Base-by-base conservation (phyloP, 1,140 invertebrate genomes). In the Littorina saxatilis region DNA sequence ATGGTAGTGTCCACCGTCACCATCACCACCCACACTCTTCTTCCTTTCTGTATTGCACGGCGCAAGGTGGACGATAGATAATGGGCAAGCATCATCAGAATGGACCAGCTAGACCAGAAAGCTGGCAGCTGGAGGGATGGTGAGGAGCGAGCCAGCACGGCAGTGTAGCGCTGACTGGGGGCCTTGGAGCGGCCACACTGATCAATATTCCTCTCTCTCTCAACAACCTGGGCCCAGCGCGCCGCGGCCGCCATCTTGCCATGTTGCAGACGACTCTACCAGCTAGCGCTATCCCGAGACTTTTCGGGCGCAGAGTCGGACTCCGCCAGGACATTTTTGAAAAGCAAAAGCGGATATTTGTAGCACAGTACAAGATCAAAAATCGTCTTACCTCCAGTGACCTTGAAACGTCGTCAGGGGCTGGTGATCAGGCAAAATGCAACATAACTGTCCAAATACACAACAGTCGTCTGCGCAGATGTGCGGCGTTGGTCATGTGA, bases 381-480 rank as follows among this genome's bases (percentile, higher is more conserved):
- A 77, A 0, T 27, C 35, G 17, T n/a, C 75, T 78, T 78, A 78
- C 76, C 76, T 78, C 32, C 58, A 63, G 15, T 58, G 58, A 37
- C 17, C 55, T 66, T 40, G 55, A 3, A n/a, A 23, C 23, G 35
- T 27, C 9, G 1, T 39, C 76, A 35, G 37, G 17, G 35, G 76
- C 23, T 39, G 11, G 13, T 7, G 37, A 58, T 78, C 58, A 78
- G 76, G 39, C 29, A 43, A 78, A 66, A 40, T 58, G 32, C 55
- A 78, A 37, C 76, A 78, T 78, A 63, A 63, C 76, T 78, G 76
- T 78, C 76, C 55, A 63, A 63, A 43, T 78, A 78, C 58, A 78
- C 76, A 78, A 63, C 55, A 63, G 76, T 78, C 76, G 76, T 78
- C 76, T 78, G 76, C 76, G 76, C 76, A 78, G 76, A 78, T 78